phyloP scores from a whole-genome alignment of 2,888 invertebrate species.

The Odontothrips loti region DNA sequence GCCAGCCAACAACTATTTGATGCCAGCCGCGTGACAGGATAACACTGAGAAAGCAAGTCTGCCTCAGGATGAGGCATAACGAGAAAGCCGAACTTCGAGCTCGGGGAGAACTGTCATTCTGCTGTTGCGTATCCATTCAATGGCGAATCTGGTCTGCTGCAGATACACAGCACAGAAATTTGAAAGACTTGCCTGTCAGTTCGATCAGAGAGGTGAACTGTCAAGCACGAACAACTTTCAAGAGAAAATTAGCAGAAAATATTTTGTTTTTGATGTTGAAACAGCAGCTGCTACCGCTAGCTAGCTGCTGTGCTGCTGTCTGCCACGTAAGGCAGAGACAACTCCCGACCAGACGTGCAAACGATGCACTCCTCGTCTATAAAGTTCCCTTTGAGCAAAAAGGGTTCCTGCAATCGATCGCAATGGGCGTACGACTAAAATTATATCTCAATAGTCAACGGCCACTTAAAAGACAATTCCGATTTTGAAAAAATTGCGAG shows the following conservation, averaged over 20 bases:
- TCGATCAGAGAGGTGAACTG: neutral
- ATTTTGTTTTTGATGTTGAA: neutral
- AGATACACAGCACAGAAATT: neutral
- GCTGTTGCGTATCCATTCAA: neutral
- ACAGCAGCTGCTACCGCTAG: neutral
- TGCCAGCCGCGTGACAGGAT: neutral
- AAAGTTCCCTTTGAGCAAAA: neutral
- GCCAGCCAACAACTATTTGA: neutral
- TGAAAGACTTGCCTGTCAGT: neutral
- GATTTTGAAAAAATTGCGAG: neutral
- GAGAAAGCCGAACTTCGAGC: neutral
- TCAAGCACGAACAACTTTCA: neutral
- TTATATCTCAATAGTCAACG: neutral
- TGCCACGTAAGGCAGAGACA: slow-evolving; percentile 16
- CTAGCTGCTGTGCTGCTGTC: neutral
- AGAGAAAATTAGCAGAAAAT: neutral
- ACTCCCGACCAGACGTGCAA: neutral
- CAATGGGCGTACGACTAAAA: neutral
- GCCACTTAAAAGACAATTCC: neutral
- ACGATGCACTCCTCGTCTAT: neutral
- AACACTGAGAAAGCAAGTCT: neutral
- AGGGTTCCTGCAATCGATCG: neutral
- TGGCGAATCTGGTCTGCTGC: neutral
- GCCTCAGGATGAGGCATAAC: too few species aligned
- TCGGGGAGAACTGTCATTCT: neutral